Conservation (phyloP, 2,888 invertebrate genomes). For the Torymus tubicola region DNA sequence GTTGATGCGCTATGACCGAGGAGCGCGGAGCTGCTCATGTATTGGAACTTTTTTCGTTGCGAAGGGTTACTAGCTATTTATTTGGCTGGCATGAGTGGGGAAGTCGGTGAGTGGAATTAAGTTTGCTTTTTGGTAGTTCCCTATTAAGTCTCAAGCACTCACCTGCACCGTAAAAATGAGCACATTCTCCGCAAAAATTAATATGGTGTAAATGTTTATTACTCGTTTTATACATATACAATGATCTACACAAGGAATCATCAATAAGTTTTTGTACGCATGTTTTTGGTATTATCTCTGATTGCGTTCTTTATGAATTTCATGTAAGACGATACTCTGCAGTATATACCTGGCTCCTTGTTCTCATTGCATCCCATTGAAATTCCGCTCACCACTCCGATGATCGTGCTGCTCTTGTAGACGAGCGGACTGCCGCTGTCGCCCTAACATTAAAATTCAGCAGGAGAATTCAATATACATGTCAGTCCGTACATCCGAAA, state of each 20-base stretch:
- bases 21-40: not conserved
- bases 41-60: not conserved
- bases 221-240: too few relatives aligned
- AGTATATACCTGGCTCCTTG: slow-evolving; percentile 47
- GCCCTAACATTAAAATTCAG: slow-evolving; percentile 24
- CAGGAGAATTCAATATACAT: not conserved
- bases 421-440: slow-evolving; percentile 53
- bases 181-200: too few relatives aligned
- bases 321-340: slow-evolving; percentile 48
- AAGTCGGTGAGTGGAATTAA: too few relatives aligned
- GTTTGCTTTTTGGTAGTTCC: too few relatives aligned
- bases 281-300: not conserved
- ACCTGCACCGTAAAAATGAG: too few relatives aligned
- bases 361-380: slow-evolving; percentile 53
- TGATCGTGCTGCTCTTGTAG: slow-evolving; percentile 42
- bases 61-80: not conserved
- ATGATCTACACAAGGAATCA: too few relatives aligned
- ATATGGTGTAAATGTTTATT: too few relatives aligned
- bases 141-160: too few relatives aligned
- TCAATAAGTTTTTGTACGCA: slow-evolving; percentile 3
- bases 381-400: slow-evolving; percentile 50
- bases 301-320: slow-evolving; percentile 34
- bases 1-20: slow-evolving; percentile 7
- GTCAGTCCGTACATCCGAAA: not conserved
- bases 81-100: not conserved